Base-by-base conservation (phyloP, 2,113 vertebrate genomes). In the Corvus moneduloides region DNA sequence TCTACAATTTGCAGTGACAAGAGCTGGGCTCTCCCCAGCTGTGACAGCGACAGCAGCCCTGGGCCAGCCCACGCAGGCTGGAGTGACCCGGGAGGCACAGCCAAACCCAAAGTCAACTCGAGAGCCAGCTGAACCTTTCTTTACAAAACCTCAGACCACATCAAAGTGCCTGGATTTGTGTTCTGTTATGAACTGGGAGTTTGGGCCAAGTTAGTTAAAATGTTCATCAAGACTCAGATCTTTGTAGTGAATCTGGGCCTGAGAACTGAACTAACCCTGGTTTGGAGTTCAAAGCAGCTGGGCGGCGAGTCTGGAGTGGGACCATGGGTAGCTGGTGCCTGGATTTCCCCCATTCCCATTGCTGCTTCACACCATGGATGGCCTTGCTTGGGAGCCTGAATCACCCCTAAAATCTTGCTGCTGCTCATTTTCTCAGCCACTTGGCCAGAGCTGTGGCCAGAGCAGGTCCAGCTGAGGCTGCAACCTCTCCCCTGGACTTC, bases 111-210 rank as follows among this genome's bases (percentile, higher is more conserved):
- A 93, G 64, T 4, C 85, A 78, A 3, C 83, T 55, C 3, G 0
- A 71, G 83, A 92, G 93, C 93, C 77, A 92, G 89, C 63, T 32
- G 73, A 95, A 89, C 92, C 85, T 97, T 96, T 94, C 92, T 84
- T 55, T 94, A 94, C 94, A 92, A 96, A 96, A 94, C 95, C 95
- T 95, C 96, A 97, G 93, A 49, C 94, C 96, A 90, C 95, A 96
- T 93, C 76, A 97, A 96, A 94, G 92, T 0, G 44, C 85, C 46
- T 30, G 85, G 68, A 56, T 90, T 94, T 28, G 44, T 93, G 90
- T 75, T 91, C 77, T 84, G 27, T 39, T 92, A 68, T 75, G 85
- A 95, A 35, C 90, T 6, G 13, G 80, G 71, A 48, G 61, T 48
- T 58, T 7, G 27, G 73, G 93, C 96, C 94, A 93, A 84, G 80